Conservation (phyloP, 2,888 invertebrate species). For the Dasypogon diadema region DNA sequence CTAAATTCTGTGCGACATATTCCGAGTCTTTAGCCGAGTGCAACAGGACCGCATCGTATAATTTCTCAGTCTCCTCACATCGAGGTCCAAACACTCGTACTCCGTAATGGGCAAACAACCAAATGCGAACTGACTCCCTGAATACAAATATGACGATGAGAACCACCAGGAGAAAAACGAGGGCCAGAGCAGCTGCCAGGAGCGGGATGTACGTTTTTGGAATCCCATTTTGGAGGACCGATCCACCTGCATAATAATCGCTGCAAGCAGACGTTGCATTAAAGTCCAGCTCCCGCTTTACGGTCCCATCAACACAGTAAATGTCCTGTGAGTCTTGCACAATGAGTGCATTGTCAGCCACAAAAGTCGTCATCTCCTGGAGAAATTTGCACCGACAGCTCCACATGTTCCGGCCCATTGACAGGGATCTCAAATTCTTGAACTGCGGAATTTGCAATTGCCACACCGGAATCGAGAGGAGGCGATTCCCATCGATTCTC, state of each 20-base stretch:
- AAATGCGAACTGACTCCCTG: slow-evolving; percentile 85
- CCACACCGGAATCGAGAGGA: slow-evolving; percentile 87
- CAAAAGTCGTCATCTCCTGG: slow-evolving; percentile 85
- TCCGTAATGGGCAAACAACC: slow-evolving; percentile 89
- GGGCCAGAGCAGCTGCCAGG: slow-evolving; percentile 83
- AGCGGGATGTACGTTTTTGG: slow-evolving; percentile 85
- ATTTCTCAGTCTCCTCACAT: slow-evolving; percentile 84
- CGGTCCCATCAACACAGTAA: slow-evolving; percentile 80
- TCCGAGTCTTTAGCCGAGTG: slow-evolving; percentile 94
- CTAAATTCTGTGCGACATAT: slow-evolving; percentile 86
- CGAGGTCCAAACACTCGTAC: slow-evolving; percentile 82
- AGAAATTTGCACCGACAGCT: slow-evolving; percentile 92
- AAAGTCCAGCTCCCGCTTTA: slow-evolving; percentile 83
- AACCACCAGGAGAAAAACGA: slow-evolving; percentile 80
- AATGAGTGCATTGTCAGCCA: slow-evolving; percentile 84
- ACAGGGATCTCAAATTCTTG: slow-evolving; percentile 67
- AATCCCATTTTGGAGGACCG: slow-evolving; percentile 84
- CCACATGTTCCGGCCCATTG: slow-evolving; percentile 86
- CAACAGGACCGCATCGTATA: slow-evolving; percentile 92
- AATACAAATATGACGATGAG: slow-evolving; percentile 85
- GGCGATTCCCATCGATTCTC: slow-evolving; percentile 85
- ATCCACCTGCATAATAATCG: slow-evolving; percentile 83
- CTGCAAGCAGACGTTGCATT: slow-evolving; percentile 86
- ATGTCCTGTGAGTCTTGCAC: slow-evolving; percentile 84
- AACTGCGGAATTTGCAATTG: slow-evolving; percentile 69